Evolutionary conservation across 1,140 invertebrate genomes (phyloP), one percentile per base, ranked within the genome.

Genomic region (Drosophila obscura): DNA sequence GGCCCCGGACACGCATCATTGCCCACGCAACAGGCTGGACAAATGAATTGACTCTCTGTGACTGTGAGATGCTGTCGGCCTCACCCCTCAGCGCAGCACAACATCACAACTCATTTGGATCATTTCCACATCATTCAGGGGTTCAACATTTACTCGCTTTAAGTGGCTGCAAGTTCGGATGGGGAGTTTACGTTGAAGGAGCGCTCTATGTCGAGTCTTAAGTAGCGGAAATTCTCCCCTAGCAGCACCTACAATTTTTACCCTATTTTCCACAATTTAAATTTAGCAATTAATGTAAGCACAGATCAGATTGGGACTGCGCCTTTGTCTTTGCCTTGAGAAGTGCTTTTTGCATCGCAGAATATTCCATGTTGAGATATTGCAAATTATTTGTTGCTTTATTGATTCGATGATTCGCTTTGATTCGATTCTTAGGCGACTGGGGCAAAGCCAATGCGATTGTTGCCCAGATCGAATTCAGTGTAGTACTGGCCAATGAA

Each of bases 401-500:
- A 74, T 58, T 66, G 41, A 50, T 39, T 19, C 28, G 28, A 24
- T 11, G 8, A 39, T 52, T 3, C 53, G 11, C 1, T 13, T 1
- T 22, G 22, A 22, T 22, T 22, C 19, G 31, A 52, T 26, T 7
- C n/a, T 61, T 85, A 87, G 39, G 83, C 83, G 13, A 89, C 84
- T 31, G 84, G 83, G 26, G 99, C 98, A 92, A 99, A 99, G 63
- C 98, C 99, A 80, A 99, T 93, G 71, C 96, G 94, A 83, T 96
- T 95, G 84, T 99, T 97, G 57, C 94, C 95, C 90, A 97, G 92
- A 93, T 99, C 98, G 93, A 99, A 99, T 93, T 98, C 97, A 0
- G 98, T 98, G 93, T 99, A 99, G 92, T 95, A 99, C 75, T 95
- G 95, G 56, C 98, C 98, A 92, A 99, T 98, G 93, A 99, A 99